phyloP scores from a whole-genome alignment of 1,140 invertebrate genomes.

The Holotrichia oblita region DNA sequence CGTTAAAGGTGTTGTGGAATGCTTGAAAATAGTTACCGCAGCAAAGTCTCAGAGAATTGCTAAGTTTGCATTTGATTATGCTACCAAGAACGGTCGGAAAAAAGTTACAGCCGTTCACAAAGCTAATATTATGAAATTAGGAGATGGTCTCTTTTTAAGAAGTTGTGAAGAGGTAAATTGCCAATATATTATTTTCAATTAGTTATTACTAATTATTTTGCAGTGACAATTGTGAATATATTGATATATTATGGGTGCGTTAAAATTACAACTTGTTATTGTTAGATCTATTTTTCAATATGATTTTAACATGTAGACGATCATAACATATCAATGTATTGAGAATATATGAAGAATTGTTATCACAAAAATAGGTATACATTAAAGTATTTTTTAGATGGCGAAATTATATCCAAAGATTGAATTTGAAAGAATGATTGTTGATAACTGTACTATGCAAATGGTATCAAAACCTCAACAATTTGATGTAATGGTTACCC shows the following conservation, averaged over 20 bases:
- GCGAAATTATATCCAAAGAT: conserved; percentile 84
- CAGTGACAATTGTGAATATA: too few relatives aligned
- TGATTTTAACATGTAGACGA: too few relatives aligned
- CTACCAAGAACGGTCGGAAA: conserved; percentile 93
- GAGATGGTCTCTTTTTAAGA: conserved; percentile 84
- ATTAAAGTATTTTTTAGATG: conserved; percentile 49
- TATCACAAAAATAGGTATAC: conserved; percentile 17
- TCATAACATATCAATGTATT: too few relatives aligned
- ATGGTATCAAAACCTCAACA: conserved; percentile 81
- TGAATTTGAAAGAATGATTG: conserved; percentile 84
- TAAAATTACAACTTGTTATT: too few relatives aligned
- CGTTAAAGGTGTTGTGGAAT: conserved; percentile 92
- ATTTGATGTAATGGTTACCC: conserved; percentile 96
- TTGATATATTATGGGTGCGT: too few relatives aligned
- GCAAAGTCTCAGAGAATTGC: conserved; percentile 94
- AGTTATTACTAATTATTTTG: too few relatives aligned
- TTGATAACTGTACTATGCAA: conserved; percentile 87
- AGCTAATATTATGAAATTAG: conserved; percentile 99
- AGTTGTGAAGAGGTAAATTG: conserved; percentile 71
- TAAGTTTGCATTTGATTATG: conserved; percentile 99
- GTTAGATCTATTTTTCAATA: too few relatives aligned
- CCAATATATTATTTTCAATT: too few relatives aligned
- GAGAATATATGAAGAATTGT: conserved; percentile 35
- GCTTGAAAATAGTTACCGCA: conserved; percentile 95
- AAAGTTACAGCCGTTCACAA: conserved; percentile 97